Base-by-base conservation (phyloP, 2,797 vertebrate genomes). In the Crax fasciolata region DNA sequence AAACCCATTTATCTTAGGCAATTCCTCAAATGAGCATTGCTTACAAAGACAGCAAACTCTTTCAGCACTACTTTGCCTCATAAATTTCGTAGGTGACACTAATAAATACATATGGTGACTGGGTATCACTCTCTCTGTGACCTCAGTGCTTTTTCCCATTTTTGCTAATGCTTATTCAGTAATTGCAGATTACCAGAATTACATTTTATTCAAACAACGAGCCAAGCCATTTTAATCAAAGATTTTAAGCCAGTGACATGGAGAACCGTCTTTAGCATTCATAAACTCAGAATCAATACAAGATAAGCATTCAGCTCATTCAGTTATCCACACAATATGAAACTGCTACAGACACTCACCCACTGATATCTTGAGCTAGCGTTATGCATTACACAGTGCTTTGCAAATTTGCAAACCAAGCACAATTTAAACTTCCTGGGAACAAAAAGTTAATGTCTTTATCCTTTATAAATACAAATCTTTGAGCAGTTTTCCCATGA, bases 1-100 rank as follows among this genome's bases (percentile, higher is more conserved):
- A 97, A 96, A 97, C 75, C 87, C 95, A 98, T 98, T 98, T 95
- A 98, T 98, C 97, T 97, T 80, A 84, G 94, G 96, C 93, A 97
- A 97, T 98, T 98, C 97, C 89, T 97, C 97, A 97, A 97, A 97
- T 89, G 92, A 97, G 81, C 82, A 94, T 58, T 90, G 93, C 97
- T 97, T 89, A 90, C 95, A 96, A 97, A 97, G 93, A 96, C 71
- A 96, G 88, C 72, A 90, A 92, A 96, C 95, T 97, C 87, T 83
- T 96, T 91, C 91, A 93, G 92, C 80, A 30, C 86, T 84, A 73
- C 84, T 95, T 95, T 83, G 93, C 94, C 95, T 94, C 91, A 93
- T 96, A 95, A 97, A 97, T 96, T 97, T 95, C 91, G 77, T 65
- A 81, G 73, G 94, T 95, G 93, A 82, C 94, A 96, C 63, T 95